Percentiles rank a stretch among this genome's conserved stretches.
Evolutionary conservation across 2,888 invertebrate genomes (phyloP).

Genomic region (Molanna angustata): DNA sequence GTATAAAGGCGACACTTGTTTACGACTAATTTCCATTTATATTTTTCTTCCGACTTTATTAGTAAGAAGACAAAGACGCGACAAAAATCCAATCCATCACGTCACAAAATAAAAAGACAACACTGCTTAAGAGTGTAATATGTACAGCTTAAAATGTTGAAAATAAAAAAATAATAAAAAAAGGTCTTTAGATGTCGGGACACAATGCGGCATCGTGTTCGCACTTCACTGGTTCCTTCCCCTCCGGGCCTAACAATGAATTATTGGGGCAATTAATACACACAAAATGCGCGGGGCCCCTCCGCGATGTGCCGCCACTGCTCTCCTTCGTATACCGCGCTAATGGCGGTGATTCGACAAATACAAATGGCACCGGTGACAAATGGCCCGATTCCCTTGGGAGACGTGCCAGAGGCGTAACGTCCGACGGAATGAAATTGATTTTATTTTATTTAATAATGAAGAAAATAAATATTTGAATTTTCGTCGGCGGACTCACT

Average conservation of each 20-base stretch:
- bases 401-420: constrained; percentile 15
- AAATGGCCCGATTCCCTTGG: constrained; percentile 43
- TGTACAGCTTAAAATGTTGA: not conserved
- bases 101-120: not conserved
- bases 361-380: constrained; percentile 58
- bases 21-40: no score
- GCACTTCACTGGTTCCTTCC: constrained; percentile 5
- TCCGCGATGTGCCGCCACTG: constrained; percentile 19
- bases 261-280: constrained; percentile 33
- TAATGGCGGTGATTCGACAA: constrained; percentile 56
- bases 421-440: no score
- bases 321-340: constrained; percentile 12
- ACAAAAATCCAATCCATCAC: constrained; percentile 7
- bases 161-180: no score
- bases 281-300: constrained; percentile 28
- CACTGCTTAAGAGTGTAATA: not conserved
- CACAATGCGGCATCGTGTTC: constrained; percentile 15
- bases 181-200: no score
- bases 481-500: no score
- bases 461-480: no score
- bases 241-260: constrained; percentile 27
- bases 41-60: no score
- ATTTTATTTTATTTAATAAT: no score
- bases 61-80: not conserved
- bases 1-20: no score